Base-by-base conservation (phyloP, 2,113 vertebrate genomes). In the Taxidea taxus region DNA sequence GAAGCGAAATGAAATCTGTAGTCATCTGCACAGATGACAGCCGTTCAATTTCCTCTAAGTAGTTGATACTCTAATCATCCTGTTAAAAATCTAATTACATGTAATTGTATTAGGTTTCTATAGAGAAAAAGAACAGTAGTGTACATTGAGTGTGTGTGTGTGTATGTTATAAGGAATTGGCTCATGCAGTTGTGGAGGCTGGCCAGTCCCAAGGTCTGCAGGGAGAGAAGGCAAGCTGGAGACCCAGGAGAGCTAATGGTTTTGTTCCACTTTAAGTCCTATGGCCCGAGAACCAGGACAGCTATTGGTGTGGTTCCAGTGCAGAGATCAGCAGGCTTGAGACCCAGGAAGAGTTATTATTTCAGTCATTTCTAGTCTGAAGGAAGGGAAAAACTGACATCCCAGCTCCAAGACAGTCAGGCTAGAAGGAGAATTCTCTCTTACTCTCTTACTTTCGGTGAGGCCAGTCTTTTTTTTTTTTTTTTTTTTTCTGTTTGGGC, bases 31-130 rank as follows among this genome's bases (percentile, higher is more conserved):
- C 42, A 95, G 37, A 49, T 27, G 84, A 90, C 25, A 91, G 51
- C 21, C 75, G 1, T 94, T 97, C 58, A 95, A 81, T 34, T 93
- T 90, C 70, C 93, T 87, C 81, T 94, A 95, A 98, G 4, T 34
- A 96, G 60, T 49, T 96, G 95, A 96, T 86, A 90, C 51, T 80
- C 60, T 91, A 98, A 97, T 91, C 83, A 89, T 87, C 47, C 37
- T 68, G 70, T 47, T 92, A 88, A 95, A 95, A 98, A 97, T 81
- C 39, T 64, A 97, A 91, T 62, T 85, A 81, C 7, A 44, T 77
- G 18, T 44, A 85, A 56, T 78, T 96, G 42, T 42, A 29, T 82
- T 92, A 68, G 39, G 58, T 37, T 74, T 90, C 66, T 74, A 51
- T 4, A 92, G 60, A 94, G 81, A 94, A 95, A 92, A 6, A 62